Evolutionary conservation across 2,888 invertebrate species (phyloP).

Genomic region (Eustalomyia histrio): DNA sequence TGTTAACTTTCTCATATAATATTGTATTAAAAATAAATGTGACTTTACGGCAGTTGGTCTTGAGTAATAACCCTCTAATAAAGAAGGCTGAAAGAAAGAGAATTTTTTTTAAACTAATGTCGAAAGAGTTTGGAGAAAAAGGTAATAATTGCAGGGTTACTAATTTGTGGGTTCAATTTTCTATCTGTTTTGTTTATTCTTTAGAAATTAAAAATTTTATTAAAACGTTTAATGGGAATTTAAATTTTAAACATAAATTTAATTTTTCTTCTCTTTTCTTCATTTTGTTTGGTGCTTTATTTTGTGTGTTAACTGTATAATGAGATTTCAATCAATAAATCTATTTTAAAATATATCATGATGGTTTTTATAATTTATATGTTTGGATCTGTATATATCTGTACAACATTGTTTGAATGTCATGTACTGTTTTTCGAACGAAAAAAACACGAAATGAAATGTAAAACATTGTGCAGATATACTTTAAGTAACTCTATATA

Average conservation of each 20-base stretch:
- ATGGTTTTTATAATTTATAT: neutral
- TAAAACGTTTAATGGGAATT: too few relatives aligned
- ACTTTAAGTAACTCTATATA: neutral
- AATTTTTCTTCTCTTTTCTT: neutral
- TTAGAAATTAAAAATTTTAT: too few relatives aligned
- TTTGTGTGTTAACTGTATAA: neutral
- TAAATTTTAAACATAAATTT: too few relatives aligned
- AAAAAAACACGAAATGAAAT: too few relatives aligned
- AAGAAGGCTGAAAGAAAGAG: too few relatives aligned
- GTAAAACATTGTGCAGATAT: neutral
- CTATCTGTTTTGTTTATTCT: too few relatives aligned
- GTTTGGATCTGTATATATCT: neutral
- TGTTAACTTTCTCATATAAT: neutral
- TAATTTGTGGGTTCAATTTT: too few relatives aligned
- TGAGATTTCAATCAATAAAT: slow-evolving; percentile 54
- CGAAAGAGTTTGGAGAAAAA: too few relatives aligned
- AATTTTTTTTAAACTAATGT: too few relatives aligned
- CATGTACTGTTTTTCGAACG: too few relatives aligned
- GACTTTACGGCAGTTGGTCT: neutral
- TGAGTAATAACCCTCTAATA: neutral
- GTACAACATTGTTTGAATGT: slow-evolving; percentile 6
- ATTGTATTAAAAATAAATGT: slow-evolving; percentile 11
- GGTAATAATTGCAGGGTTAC: too few relatives aligned
- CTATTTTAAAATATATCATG: slow-evolving; percentile 45
- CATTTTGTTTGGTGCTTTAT: neutral